Base-by-base conservation (phyloP, 2,113 vertebrate species). In the Entosphenus tridentatus region DNA sequence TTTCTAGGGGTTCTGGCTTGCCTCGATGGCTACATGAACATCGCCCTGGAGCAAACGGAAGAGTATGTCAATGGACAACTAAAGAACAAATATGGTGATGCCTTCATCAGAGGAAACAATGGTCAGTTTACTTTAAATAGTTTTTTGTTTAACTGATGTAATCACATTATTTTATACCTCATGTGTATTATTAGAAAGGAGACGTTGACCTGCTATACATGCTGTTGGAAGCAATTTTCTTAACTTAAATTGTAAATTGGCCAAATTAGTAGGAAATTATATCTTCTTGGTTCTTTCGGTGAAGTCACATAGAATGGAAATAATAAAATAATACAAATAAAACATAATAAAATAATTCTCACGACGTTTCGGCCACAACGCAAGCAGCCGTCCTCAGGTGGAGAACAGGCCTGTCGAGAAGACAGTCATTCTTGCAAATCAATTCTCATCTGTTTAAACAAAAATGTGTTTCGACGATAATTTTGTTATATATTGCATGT, bases 61-160 rank as follows among this genome's bases (percentile, higher is more conserved):
- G 92, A 98, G 70, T 98, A 97, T 69, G 93, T 98, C 56, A 98
- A 98, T 21, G 93, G 93, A 8, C 93, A 98, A 67, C 82, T 98
- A 74, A 98, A 98, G 78, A 98, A 97, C 76, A 98, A 98, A 77
- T 98, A 98, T 0, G 93, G 93, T n/a, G 93, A 97, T 4, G 93
- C 93, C 0, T 98, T 98, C 79, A 86, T 98, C 71, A 80, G 92
- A 77, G 93, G 93, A 76, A 98, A 97, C 79, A 98, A 98, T 73
- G 93, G 93, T 98, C 81, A 81, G 72, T 74, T 11, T 7, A 68
- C 17, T 67, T 69, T 2, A 18, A 10, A 21, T 11, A 9, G 8
- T 65, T 39, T n/a, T 10, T 58, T 57, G 5, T 57, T 18, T 17
- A 18, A 57, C 14, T 18, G 39, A 9, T 9, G 18, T 57, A 11